Evolutionary conservation across 2,888 invertebrate genomes (phyloP).

Genomic region (Leptopterna dolabrata): DNA sequence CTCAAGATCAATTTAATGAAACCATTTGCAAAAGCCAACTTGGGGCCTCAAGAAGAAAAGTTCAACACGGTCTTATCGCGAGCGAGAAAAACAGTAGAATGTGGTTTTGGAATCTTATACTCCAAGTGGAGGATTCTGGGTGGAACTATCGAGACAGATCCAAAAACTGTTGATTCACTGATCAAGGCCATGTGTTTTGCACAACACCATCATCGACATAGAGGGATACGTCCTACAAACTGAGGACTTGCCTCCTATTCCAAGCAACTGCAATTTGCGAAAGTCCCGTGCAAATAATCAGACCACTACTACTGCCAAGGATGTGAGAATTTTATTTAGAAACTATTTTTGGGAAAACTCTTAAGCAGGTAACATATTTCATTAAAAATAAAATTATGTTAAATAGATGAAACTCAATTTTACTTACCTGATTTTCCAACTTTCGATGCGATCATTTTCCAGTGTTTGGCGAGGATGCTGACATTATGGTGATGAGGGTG

Average conservation of each 20-base stretch:
- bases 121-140: conserved; percentile 54
- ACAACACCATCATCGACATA: conserved; percentile 55
- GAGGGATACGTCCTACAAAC: conserved; percentile 41
- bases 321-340: neutral
- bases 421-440: neutral
- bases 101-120: conserved; percentile 54
- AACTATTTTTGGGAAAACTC: neutral
- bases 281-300: conserved; percentile 1
- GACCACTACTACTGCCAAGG: neutral
- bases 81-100: conserved; percentile 50
- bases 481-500: too few species aligned
- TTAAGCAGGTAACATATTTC: conserved; percentile 9
- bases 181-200: conserved; percentile 55
- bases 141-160: conserved; percentile 45
- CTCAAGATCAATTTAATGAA: neutral
- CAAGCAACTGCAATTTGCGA: conserved; percentile 15
- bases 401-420: neutral
- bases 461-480: too few species aligned
- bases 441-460: neutral
- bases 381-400: neutral
- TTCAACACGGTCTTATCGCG: conserved; percentile 41
- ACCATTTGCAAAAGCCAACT: neutral
- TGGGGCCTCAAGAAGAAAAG: conserved; percentile 33
- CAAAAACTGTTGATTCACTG: conserved; percentile 44
- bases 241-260: neutral